A percentile compares a stretch with the other conserved stretches of the same genome.
These are phyloP conservation scores for Agonopterix heracliana DNA, from an alignment of 2,888 invertebrate genomes.

Conservation along the genomic window DNA sequence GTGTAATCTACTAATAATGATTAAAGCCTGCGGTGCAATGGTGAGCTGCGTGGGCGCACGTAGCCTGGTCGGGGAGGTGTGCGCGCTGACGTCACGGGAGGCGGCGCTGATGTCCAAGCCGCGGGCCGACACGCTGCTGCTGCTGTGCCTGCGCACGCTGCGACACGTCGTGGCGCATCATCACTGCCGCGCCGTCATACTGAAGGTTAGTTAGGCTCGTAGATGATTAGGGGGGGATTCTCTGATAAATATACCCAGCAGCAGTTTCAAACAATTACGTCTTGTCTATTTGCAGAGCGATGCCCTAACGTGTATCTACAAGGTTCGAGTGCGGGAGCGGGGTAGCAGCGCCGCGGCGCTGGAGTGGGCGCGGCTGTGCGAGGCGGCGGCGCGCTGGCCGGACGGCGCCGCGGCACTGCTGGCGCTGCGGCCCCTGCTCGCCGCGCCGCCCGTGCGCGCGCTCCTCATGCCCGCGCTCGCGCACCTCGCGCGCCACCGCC, in stretches of 20 bases:
- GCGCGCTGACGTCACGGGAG: slow-evolving; percentile 38
- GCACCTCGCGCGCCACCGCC: slow-evolving; percentile 52
- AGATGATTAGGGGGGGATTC: too few species aligned
- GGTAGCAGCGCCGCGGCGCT: slow-evolving; percentile 15
- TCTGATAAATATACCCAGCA: too few species aligned
- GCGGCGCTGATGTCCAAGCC: slow-evolving; percentile 28
- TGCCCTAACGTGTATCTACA: slow-evolving; percentile 34
- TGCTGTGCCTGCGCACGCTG: slow-evolving; percentile 38
- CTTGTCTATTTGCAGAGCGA: slow-evolving; percentile 36
- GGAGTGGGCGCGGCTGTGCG: slow-evolving; percentile 32
- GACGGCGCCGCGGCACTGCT: slow-evolving; percentile 40
- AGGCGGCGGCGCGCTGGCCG: slow-evolving; percentile 22
- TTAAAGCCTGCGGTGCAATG: slow-evolving; percentile 24
- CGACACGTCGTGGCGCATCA: slow-evolving; percentile 72
- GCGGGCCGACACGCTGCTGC: slow-evolving; percentile 27
- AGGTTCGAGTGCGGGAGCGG: slow-evolving; percentile 31
- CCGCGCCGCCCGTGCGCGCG: slow-evolving; percentile 31
- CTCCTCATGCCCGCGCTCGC: slow-evolving; percentile 49
- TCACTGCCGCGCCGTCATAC: slow-evolving; percentile 77
- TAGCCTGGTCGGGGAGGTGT: slow-evolving; percentile 38
- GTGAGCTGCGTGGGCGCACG: slow-evolving; percentile 51
- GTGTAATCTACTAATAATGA: too few species aligned
- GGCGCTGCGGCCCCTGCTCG: slow-evolving; percentile 22
- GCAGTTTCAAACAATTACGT: too few species aligned
- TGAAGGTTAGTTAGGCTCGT: slow-evolving; percentile 80